Evolutionary conservation across 2,888 invertebrate species (phyloP).

Genomic region (Eurytoma adleriae): DNA sequence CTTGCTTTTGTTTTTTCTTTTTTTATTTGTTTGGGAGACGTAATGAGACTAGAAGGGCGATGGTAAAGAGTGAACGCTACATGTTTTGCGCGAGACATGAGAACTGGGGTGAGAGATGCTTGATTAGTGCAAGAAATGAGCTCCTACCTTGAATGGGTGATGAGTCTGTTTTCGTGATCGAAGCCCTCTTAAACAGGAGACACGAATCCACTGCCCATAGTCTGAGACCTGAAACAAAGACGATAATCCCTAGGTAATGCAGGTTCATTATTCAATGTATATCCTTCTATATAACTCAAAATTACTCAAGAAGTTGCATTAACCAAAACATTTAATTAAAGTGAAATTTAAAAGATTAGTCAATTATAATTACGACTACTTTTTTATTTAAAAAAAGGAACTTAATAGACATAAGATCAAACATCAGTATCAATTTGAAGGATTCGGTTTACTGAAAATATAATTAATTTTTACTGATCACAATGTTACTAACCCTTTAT

Average conservation of each 20-base stretch:
- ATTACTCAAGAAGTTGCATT: too few relatives aligned
- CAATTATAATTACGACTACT: too few relatives aligned
- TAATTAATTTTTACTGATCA: too few relatives aligned
- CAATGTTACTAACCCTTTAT: slow-evolving; percentile 84
- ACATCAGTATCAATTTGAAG: not conserved
- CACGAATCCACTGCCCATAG: slow-evolving; percentile 85
- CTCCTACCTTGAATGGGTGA: slow-evolving; percentile 59
- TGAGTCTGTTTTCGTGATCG: slow-evolving; percentile 62
- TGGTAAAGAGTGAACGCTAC: not conserved
- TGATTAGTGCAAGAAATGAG: not conserved
- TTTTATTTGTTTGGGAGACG: slow-evolving; percentile 56
- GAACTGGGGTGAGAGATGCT: not conserved
- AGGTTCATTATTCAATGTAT: not conserved
- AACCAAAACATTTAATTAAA: too few relatives aligned
- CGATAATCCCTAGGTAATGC: not conserved
- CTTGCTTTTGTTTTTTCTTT: slow-evolving; percentile 46
- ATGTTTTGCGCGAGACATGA: not conserved
- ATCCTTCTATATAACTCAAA: too few relatives aligned
- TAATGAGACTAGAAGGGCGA: slow-evolving; percentile 36
- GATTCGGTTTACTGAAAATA: too few relatives aligned
- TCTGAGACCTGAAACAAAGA: slow-evolving; percentile 82
- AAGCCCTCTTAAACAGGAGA: slow-evolving; percentile 83
- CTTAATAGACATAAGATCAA: too few relatives aligned
- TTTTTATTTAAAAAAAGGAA: too few relatives aligned
- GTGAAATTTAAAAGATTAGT: too few relatives aligned